Evolutionary conservation across 2,113 vertebrate genomes (phyloP).

Genomic region (Vanacampus margaritifer): DNA sequence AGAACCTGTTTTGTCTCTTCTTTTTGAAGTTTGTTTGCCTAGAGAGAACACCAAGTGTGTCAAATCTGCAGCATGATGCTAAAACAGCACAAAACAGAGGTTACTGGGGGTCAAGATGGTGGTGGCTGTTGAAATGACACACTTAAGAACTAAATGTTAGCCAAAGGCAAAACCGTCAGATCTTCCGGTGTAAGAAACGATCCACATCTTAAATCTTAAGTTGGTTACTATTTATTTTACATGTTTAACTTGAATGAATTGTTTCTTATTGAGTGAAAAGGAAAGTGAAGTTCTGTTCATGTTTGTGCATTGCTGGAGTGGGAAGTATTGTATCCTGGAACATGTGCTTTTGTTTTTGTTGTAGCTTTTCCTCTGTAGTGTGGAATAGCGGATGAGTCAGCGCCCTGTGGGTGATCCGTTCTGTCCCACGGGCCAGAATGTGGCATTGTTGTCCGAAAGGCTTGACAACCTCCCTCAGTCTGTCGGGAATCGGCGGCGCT

Average conservation of each 20-base stretch:
- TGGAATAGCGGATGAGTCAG: background rate
- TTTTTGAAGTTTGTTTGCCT: background rate
- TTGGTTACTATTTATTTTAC: no score
- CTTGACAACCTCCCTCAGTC: background rate
- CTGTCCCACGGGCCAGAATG: background rate
- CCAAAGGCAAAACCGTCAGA: no score
- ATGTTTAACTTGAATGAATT: background rate
- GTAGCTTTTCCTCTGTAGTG: background rate
- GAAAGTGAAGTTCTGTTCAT: background rate
- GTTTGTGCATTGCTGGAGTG: background rate
- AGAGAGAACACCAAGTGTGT: background rate
- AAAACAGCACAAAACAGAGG: background rate
- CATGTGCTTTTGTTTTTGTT: background rate
- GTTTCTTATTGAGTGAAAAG: background rate
- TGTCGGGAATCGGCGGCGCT: background rate
- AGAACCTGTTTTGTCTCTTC: constrained; percentile 49
- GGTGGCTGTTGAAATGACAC: no score
- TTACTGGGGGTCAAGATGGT: background rate
- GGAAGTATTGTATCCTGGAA: background rate
- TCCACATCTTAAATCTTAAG: no score
- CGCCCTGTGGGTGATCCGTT: background rate
- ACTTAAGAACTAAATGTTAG: no score
- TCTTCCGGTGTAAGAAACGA: no score
- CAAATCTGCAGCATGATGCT: background rate
- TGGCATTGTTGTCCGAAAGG: background rate